These are phyloP conservation scores for Aptenodytes forsteri DNA, from an alignment of 2,113 vertebrate species.

Conservation along the genomic window DNA sequence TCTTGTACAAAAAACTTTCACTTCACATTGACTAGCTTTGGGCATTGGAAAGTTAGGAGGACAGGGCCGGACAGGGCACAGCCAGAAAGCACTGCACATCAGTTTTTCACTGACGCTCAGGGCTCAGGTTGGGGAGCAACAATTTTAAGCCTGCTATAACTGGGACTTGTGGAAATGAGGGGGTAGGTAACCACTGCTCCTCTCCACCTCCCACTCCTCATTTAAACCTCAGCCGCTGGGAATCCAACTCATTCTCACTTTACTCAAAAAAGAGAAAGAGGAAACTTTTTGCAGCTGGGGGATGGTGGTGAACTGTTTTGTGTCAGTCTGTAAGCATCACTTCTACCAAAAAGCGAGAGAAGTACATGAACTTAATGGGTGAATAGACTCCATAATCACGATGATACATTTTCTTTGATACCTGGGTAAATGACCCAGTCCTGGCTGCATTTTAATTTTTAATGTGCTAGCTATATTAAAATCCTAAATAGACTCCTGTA, in stretches of 20 bases:
- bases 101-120: rapidly evolving
- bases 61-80: neutral
- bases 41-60: neutral
- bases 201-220: no score
- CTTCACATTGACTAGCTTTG: neutral
- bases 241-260: neutral
- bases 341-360: neutral
- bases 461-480: neutral
- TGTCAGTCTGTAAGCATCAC: neutral
- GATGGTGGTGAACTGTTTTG: neutral
- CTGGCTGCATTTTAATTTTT: conserved; percentile 49
- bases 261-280: neutral
- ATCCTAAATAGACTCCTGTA: conserved; percentile 43
- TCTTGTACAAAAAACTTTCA: neutral
- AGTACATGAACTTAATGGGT: neutral
- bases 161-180: neutral
- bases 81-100: neutral
- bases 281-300: neutral
- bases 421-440: neutral
- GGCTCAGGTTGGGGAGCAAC: neutral
- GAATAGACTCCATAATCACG: neutral
- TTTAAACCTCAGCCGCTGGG: neutral
- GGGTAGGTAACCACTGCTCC: neutral
- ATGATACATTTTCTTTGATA: neutral
- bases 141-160: neutral